Base-by-base conservation (phyloP, 2,113 vertebrate genomes). In the Rhynchopsitta pachyrhyncha region DNA sequence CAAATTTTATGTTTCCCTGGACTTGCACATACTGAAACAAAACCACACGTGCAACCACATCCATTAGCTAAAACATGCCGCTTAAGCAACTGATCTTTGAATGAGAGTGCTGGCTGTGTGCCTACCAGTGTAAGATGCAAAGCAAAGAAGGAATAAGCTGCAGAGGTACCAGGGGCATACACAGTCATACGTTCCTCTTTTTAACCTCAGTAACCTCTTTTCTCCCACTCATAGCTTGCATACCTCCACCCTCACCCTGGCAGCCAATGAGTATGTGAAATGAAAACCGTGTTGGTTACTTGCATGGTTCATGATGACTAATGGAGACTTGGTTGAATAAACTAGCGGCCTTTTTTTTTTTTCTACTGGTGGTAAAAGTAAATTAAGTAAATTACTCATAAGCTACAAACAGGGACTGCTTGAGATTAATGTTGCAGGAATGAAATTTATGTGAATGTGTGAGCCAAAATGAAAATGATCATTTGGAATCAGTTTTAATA, bases 181-280 rank as follows among this genome's bases (percentile, higher is more conserved):
- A 91, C 81, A 96, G 93, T 97, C 95, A 97, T 92, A 92, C 0
- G 44, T 97, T 97, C 96, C 96, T 91, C 88, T 87, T 93, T 88
- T 94, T 94, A 96, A 96, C 96, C 96, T 96, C 96, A 95, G 53
- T 89, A 96, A 96, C 93, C 93, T 96, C 95, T 86, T 76, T 93
- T 89, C 88, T 93, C 59, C 95, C 84, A 96, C 96, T 94, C 23
- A 2, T 86, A 93, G 82, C 91, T 91, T 68, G 77, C 93, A 81
- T 94, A 85, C 75, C 86, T 89, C 92, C 95, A 96, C 96, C 81
- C 96, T 97, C 86, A 92, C 70, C 78, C 74, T 49, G 41, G 49
- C 90, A 89, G 86, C 82, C 93, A 92, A 82, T 86, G 77, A 70
- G 52, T 87, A 79, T 37, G 60, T 73, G 70, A 86, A 96, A 63